Conservation (phyloP, 1,140 invertebrate species). For the Aphis gossypii region DNA sequence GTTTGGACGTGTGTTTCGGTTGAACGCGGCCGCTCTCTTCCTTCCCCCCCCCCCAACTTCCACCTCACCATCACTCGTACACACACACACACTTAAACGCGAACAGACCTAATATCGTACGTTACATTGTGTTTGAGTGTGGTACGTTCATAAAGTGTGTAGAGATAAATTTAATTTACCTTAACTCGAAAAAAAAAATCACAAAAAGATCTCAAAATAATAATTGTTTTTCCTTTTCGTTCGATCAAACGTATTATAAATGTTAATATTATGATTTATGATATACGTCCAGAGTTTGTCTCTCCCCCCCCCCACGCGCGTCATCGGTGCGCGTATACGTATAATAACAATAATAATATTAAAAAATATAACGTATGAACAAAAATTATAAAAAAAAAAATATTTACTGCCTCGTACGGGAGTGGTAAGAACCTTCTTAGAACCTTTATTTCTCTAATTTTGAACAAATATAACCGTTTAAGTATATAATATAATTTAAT, state of each 20-base stretch:
- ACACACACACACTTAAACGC: neutral
- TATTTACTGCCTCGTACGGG: neutral
- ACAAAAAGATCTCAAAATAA: constrained; percentile 49
- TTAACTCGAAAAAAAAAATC: neutral
- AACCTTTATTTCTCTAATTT: neutral
- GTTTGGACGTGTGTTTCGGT: constrained; percentile 51
- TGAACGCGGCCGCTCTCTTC: constrained; percentile 9
- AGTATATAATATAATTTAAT: neutral
- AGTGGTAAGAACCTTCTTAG: neutral
- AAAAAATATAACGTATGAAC: neutral
- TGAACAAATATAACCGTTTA: neutral
- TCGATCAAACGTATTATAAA: neutral
- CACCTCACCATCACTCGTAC: neutral
- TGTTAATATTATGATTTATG: neutral
- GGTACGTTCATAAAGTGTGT: neutral
- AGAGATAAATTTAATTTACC: constrained; percentile 7
- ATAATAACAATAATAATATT: neutral
- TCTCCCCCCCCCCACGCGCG: no score
- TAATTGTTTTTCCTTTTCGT: constrained; percentile 15
- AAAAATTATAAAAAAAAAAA: neutral
- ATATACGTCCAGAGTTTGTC: neutral
- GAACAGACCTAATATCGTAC: neutral
- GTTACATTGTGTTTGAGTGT: neutral
- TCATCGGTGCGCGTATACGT: neutral
- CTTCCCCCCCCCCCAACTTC: no score